Conservation (phyloP, 2,113 vertebrate species). For the Okapia johnstoni region DNA sequence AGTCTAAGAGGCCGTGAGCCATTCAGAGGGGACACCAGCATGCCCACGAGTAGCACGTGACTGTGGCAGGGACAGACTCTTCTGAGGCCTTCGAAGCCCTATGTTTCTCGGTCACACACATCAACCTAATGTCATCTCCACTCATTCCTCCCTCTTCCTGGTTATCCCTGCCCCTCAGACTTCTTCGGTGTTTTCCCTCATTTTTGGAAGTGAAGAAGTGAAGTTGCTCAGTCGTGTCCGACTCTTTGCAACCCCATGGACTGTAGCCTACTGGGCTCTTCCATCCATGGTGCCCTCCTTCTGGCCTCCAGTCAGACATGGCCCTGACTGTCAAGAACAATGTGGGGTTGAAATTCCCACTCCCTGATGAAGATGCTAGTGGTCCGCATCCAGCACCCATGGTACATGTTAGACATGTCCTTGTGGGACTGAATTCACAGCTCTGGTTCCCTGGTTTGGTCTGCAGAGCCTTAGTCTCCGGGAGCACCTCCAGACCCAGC, state of each 20-base stretch:
- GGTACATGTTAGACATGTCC: background rate
- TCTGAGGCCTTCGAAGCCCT: no score
- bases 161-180: background rate
- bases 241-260: no score
- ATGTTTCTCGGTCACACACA: fast-evolving
- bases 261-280: background rate
- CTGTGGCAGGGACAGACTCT: background rate
- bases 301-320: background rate
- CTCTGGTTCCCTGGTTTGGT: background rate
- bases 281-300: background rate
- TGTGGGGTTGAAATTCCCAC: background rate
- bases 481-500: background rate
- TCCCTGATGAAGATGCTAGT: background rate
- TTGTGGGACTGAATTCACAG: background rate
- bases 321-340: background rate
- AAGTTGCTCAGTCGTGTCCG: no score
- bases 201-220: background rate
- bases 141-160: background rate
- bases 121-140: no score
- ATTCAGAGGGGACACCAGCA: background rate
- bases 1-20: background rate
- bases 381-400: fast-evolving
- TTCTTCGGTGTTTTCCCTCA: background rate
- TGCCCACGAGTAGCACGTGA: fast-evolving
- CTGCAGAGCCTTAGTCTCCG: background rate